A percentile compares a stretch with the other conserved stretches of the same genome.
Conservation (phyloP, 1,140 invertebrate species). For the Trichomalopsis sarcophagae region DNA sequence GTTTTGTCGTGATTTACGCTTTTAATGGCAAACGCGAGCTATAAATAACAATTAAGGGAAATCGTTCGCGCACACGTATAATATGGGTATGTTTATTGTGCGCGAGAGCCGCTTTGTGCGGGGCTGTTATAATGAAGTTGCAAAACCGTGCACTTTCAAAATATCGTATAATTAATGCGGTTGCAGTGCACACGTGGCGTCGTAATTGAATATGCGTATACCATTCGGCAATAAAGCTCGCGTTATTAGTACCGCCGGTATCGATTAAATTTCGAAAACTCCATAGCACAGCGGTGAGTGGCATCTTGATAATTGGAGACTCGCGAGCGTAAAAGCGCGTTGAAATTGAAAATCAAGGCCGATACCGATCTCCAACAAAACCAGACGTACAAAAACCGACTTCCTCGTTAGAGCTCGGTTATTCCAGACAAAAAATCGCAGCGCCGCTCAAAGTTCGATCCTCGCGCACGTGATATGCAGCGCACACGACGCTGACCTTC, state of each 20-base stretch:
- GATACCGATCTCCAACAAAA: too few relatives aligned
- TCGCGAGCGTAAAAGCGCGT: too few relatives aligned
- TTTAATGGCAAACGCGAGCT: neutral
- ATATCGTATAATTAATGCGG: neutral
- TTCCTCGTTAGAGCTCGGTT: neutral
- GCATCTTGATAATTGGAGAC: too few relatives aligned
- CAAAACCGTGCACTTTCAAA: neutral
- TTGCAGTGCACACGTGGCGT: too few relatives aligned
- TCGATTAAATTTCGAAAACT: neutral
- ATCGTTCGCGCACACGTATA: neutral
- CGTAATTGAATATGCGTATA: neutral
- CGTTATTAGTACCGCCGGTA: neutral
- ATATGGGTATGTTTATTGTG: neutral
- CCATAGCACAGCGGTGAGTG: too few relatives aligned
- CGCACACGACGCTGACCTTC: neutral
- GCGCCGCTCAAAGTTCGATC: too few relatives aligned
- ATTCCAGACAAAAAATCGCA: neutral
- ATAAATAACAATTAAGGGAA: conserved; percentile 1
- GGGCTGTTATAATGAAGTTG: neutral
- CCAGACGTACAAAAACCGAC: too few relatives aligned
- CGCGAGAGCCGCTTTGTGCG: neutral
- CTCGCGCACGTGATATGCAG: too few relatives aligned
- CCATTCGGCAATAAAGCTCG: neutral
- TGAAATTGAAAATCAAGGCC: too few relatives aligned
- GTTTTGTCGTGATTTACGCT: neutral